phyloP scores from a whole-genome alignment of 2,888 invertebrate species.

The Bruchidius siliquastri region DNA sequence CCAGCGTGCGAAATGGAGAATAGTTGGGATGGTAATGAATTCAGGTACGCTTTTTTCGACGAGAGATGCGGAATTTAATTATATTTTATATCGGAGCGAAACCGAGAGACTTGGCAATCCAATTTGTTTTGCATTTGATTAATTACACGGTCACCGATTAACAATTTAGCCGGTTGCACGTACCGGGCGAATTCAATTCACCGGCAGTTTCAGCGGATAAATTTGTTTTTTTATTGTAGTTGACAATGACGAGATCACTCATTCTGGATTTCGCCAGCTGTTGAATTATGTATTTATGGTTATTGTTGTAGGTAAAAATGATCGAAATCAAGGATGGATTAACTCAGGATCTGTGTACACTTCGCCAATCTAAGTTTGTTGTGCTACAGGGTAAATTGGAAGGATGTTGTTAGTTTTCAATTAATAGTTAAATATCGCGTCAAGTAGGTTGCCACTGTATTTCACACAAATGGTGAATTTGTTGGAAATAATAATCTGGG shows the following conservation, averaged over 20 bases:
- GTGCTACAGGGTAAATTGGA: neutral
- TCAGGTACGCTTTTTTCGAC: neutral
- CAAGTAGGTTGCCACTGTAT: too few relatives aligned
- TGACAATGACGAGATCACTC: neutral
- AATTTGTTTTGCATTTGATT: slow-evolving; percentile 18
- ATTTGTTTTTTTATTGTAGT: neutral
- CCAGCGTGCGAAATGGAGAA: neutral
- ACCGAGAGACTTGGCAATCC: slow-evolving; percentile 8
- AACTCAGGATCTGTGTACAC: neutral
- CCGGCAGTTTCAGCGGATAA: neutral
- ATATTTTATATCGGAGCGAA: slow-evolving; percentile 6
- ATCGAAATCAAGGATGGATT: neutral
- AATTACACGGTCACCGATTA: slow-evolving; percentile 15
- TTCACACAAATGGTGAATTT: too few relatives aligned
- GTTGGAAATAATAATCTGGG: too few relatives aligned
- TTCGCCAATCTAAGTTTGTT: neutral
- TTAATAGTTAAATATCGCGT: too few relatives aligned
- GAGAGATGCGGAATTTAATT: slow-evolving; percentile 9
- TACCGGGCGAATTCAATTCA: slow-evolving; percentile 9
- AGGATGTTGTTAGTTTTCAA: too few relatives aligned
- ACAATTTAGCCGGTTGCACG: slow-evolving; percentile 11
- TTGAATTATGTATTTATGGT: neutral
- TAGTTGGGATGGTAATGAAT: neutral
- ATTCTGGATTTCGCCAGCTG: neutral
- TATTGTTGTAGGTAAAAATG: neutral